phyloP scores from a whole-genome alignment of 2,888 invertebrate genomes.

The Eubasilissa splendida region DNA sequence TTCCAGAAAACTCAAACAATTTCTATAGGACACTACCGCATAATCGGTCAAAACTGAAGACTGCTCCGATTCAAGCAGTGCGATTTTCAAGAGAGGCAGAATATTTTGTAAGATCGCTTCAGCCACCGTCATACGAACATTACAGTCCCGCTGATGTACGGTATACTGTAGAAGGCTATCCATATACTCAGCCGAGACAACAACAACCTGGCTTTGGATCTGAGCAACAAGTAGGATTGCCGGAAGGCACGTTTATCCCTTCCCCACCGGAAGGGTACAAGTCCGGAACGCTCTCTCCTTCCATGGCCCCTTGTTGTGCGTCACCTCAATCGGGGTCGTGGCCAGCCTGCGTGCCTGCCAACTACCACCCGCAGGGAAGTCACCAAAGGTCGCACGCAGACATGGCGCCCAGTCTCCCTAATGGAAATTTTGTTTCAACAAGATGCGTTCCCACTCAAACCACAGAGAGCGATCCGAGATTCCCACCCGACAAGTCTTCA shows the following conservation, averaged over 20 bases:
- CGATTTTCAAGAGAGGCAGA: constrained; percentile 79
- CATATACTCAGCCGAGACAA: constrained; percentile 73
- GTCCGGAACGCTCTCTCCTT: constrained; percentile 72
- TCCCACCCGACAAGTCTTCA: constrained; percentile 65
- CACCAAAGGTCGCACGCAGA: constrained; percentile 53
- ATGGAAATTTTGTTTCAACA: constrained; percentile 65
- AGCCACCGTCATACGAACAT: constrained; percentile 69
- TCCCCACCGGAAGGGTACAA: constrained; percentile 82
- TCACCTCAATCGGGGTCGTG: constrained; percentile 66
- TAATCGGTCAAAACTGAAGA: constrained; percentile 75
- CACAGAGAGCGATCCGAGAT: constrained; percentile 68
- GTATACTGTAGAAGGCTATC: constrained; percentile 87
- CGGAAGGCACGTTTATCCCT: constrained; percentile 75
- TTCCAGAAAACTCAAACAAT: constrained; percentile 65
- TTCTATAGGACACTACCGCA: constrained; percentile 87
- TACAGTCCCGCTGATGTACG: constrained; percentile 75
- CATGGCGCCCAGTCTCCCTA: constrained; percentile 56
- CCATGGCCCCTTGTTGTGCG: constrained; percentile 71
- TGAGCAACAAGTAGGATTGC: constrained; percentile 65
- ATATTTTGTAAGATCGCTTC: constrained; percentile 72
- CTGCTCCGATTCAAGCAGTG: constrained; percentile 71
- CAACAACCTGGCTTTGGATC: constrained; percentile 67
- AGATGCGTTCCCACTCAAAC: constrained; percentile 78
- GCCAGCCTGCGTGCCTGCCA: constrained; percentile 72
- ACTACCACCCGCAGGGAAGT: constrained; percentile 63